phyloP scores from a whole-genome alignment of 2,888 invertebrate species.

The Andricus quercusramuli region DNA sequence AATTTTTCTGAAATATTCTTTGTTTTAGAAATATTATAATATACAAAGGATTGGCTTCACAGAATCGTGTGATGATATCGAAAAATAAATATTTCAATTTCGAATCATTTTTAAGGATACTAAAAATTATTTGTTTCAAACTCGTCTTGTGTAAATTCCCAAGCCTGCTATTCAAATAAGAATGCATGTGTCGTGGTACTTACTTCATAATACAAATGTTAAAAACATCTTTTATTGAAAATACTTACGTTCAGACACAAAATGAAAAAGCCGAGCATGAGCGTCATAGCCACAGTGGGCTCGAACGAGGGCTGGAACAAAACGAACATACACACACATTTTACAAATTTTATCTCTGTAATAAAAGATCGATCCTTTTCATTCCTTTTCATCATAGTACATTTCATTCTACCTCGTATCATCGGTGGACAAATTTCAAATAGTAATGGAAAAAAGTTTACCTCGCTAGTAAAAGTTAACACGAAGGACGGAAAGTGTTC shows the following conservation, averaged over 20 bases:
- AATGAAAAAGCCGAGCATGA: constrained; percentile 89
- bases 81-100: no score
- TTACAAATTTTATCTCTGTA: neutral
- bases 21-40: no score
- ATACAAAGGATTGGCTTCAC: no score
- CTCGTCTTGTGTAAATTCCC: no score
- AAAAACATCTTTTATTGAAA: neutral
- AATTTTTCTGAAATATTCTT: no score
- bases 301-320: constrained; percentile 85
- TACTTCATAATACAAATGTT: neutral
- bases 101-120: no score
- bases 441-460: neutral
- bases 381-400: constrained; percentile 10
- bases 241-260: constrained; percentile 88
- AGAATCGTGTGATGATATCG: no score
- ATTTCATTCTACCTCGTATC: constrained; percentile 8
- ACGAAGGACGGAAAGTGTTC: constrained; percentile 16
- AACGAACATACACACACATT: neutral
- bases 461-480: constrained; percentile 2
- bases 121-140: no score
- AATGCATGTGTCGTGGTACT: no score
- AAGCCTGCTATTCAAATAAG: no score
- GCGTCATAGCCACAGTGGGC: constrained; percentile 87
- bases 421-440: neutral
- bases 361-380: neutral